Evolutionary conservation across 2,888 invertebrate species (phyloP), one percentile per base, ranked within the genome.

Genomic region (Drosophila limbata): DNA sequence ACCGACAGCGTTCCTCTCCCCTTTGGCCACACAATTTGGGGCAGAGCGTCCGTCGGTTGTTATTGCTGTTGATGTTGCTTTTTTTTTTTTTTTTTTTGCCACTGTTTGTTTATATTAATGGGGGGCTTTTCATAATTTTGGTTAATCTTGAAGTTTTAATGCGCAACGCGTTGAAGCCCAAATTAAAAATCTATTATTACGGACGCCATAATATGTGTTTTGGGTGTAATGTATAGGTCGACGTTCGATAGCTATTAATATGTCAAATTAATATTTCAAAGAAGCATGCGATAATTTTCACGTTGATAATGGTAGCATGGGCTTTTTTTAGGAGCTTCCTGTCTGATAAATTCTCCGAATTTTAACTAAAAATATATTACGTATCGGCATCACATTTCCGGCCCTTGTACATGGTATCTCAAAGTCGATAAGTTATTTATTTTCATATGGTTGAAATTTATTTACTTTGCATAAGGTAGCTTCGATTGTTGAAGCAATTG

Each of bases 111-210:
- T 82, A 81, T 74, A 73, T 79, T 75, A 57, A 45, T 51, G 50
- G 33, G 60, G 60, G 42, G 71, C 15, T 35, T 67, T 63, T 57
- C 50, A 39, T 61, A 53, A 68, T 65, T 63, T 51, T 52, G 44
- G 53, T 25, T 67, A 44, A 74, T 66, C 42, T 62, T 50, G 53
- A 72, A 75, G 69, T 73, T 71, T 71, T 71, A 71, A 77, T 84
- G 69, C 76, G 69, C 39, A 69, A 66, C 76, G 73, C 73, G 73
- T 63, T 73, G 59, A 55, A 73, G 48, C 56, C 62, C 63, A 72
- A 75, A 75, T 77, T 75, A 71, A 71, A 72, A 77, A 75, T 75
- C 64, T 77, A 77, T 75, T 69, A 72, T 82, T 77, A 81, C 74
- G 72, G 61, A 56, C 72, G 40, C 56, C 73, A 77, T 28, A 37